Conservation (phyloP, 2,113 vertebrate species). For the Deroptyus accipitrinus region DNA sequence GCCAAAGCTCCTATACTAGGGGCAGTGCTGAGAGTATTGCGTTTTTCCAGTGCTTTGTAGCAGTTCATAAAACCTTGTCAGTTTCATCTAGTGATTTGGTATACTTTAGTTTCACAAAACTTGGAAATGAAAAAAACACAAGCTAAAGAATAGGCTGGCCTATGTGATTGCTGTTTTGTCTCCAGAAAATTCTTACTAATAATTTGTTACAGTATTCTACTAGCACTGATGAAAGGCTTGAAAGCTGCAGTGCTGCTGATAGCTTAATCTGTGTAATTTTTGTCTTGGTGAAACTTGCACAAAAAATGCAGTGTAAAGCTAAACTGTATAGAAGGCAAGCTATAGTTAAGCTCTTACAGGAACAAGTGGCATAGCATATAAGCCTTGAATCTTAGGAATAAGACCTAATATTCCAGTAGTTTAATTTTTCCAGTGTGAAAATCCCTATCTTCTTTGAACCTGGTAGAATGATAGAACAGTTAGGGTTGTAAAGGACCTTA, state of each 20-base stretch:
- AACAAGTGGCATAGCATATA: neutral
- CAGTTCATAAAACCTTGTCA: neutral
- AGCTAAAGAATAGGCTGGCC: neutral
- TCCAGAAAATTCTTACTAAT: neutral
- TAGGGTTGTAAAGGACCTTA: no score
- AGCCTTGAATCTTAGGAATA: neutral
- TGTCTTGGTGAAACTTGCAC: neutral
- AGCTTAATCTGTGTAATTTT: neutral
- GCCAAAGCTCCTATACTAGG: neutral
- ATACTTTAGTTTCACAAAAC: neutral
- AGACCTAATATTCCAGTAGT: neutral
- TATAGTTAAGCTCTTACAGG: neutral
- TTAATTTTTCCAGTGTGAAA: neutral
- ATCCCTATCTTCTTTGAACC: neutral
- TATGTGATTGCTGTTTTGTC: neutral
- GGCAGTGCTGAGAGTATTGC: neutral
- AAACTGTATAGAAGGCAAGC: neutral
- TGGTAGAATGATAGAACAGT: no score
- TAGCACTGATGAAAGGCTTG: neutral
- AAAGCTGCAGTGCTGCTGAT: neutral
- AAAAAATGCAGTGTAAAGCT: neutral
- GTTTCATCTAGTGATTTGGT: neutral
- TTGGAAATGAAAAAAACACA: neutral
- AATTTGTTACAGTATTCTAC: neutral
- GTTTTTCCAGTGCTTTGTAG: neutral